These are phyloP conservation scores for Drosophila guanche DNA, from an alignment of 1,140 invertebrate genomes.

Conservation along the genomic window DNA sequence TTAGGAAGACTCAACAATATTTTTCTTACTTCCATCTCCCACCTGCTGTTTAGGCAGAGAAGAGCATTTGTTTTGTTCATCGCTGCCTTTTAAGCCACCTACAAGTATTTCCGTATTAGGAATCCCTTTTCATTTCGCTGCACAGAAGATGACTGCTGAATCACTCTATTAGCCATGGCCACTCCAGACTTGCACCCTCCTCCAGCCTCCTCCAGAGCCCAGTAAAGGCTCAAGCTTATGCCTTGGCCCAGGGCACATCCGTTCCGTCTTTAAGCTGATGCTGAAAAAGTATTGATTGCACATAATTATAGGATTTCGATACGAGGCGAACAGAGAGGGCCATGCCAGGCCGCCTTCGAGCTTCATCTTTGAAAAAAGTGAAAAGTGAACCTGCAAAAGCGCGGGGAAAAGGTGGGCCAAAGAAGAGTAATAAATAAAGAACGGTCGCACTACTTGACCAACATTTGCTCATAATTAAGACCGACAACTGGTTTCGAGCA, in stretches of 20 bases:
- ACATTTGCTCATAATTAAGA: conserved; percentile 74
- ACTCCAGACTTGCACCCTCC: neutral
- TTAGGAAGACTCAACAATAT: no score
- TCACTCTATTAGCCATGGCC: conserved; percentile 60
- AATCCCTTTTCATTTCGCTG: neutral
- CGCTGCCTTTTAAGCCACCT: no score
- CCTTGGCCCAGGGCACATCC: conserved; percentile 40
- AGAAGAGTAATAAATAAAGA: conserved; percentile 36
- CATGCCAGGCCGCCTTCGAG: no score
- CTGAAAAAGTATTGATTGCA: conserved; percentile 77
- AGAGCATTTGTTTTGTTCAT: no score
- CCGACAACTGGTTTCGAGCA: conserved; percentile 60
- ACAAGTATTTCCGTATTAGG: conserved; percentile 41
- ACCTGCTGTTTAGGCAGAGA: no score
- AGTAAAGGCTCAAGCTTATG: no score
- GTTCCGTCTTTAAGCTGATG: conserved; percentile 64
- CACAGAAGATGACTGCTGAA: conserved; percentile 18
- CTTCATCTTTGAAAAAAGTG: conserved; percentile 21
- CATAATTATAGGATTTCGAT: conserved; percentile 76
- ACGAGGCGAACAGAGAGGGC: conserved; percentile 2
- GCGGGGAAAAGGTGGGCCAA: neutral
- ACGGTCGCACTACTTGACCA: conserved; percentile 57
- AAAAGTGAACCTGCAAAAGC: conserved; percentile 49
- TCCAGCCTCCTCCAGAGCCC: neutral
- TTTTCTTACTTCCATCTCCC: no score